phyloP scores from a whole-genome alignment of 2,888 invertebrate species.

The Spicauda simplicius region DNA sequence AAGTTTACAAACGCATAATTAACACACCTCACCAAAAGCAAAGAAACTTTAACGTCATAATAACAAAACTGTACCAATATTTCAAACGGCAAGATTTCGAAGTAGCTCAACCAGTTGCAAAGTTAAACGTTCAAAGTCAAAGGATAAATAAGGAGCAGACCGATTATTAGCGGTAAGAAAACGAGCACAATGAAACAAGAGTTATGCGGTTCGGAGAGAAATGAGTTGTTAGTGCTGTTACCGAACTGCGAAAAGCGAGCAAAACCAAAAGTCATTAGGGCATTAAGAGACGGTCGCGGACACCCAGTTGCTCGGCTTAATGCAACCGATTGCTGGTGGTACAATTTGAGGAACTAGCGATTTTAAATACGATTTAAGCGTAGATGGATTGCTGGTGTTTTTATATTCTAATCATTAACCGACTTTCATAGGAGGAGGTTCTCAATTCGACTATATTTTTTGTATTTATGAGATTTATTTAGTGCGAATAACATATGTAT shows the following conservation, averaged over 20 bases:
- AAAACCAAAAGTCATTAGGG: constrained; percentile 36
- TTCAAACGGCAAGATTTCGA: constrained; percentile 27
- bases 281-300: constrained; percentile 31
- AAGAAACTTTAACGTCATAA: constrained; percentile 3
- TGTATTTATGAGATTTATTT: too few species aligned
- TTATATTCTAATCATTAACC: too few species aligned
- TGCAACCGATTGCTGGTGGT: constrained; percentile 14
- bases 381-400: too few species aligned
- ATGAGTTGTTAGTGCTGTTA: constrained; percentile 37
- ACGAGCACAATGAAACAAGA: constrained; percentile 29
- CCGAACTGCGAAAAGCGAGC: constrained; percentile 27
- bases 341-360: not conserved
- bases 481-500: too few species aligned
- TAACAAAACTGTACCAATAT: constrained; percentile 9
- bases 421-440: too few species aligned
- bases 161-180: constrained; percentile 33
- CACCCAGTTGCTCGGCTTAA: constrained; percentile 18
- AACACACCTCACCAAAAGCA: not conserved
- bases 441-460: too few species aligned
- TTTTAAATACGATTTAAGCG: too few species aligned
- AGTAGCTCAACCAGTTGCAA: constrained; percentile 27
- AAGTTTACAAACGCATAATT: too few species aligned
- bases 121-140: constrained; percentile 28
- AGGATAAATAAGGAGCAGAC: constrained; percentile 34
- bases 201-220: constrained; percentile 26